Base-by-base conservation (phyloP, 2,113 vertebrate genomes). In the Caranx melampygus region DNA sequence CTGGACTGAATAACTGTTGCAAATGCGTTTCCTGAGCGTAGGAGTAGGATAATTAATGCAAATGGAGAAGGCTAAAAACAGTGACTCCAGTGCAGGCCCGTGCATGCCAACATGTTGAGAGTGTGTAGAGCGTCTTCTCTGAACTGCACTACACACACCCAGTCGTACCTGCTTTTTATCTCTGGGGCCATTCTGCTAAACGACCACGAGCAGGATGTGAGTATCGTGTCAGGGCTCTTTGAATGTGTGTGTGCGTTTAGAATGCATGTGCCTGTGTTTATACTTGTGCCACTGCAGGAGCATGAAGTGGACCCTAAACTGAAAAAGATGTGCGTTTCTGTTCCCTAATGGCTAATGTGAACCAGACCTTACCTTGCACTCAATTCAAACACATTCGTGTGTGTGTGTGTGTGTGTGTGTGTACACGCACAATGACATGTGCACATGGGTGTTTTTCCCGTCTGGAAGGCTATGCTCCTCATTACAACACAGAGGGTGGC, bases 281-380 rank as follows among this genome's bases (percentile, higher is more conserved):
- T 78, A 77, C 79, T 77, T 69, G 72, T 89, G 85, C 88, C 81
- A 87, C 85, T 89, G 90, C 20, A 35, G 78, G 77, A 87, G 86
- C 87, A 88, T 87, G 84, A 90, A 91, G 82, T 82, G 70, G 72
- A 87, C 79, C 83, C 78, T 92, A 92, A 94, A 85, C 89, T 89
- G 85, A 92, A 93, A 93, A 94, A 93, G 89, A 92, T 92, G 91
- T 89, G 89, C 63, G 10, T 88, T 90, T 92, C 81, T 81, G 70
- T 79, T 86, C 86, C 89, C 87, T 88, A 80, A 91, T 88, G 89
- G 81, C 66, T 93, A 94, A 93, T 92, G 83, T 54, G 85, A 90
- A 91, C 78, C 94, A 94, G 92, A 89, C 89, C 71, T 87, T 81
- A 91, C 83, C 79, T 81, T 84, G 77, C 58, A 63, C 85, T 87